Evolutionary conservation across 2,888 invertebrate genomes (phyloP).

Genomic region (Meandrusa payeni): DNA sequence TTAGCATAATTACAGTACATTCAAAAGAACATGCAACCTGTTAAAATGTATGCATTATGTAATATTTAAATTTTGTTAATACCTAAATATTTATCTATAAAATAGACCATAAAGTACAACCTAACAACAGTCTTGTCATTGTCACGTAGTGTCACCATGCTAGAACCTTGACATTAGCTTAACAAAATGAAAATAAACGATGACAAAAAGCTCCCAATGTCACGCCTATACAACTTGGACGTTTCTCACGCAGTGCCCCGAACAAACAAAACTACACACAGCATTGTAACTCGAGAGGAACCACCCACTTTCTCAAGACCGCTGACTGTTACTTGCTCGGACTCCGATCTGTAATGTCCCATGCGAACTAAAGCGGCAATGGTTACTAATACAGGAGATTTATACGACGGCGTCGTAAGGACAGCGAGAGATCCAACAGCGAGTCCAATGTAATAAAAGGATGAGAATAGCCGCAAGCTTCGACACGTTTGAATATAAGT

Average conservation of each 20-base stretch:
- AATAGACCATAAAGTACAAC: conserved; percentile 15
- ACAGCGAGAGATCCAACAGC: conserved; percentile 30
- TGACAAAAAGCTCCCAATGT: conserved; percentile 54
- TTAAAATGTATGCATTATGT: too few species aligned
- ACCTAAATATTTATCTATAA: too few species aligned
- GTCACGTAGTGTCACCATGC: conserved; percentile 67
- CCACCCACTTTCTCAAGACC: conserved; percentile 44
- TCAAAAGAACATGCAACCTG: too few species aligned
- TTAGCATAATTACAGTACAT: too few species aligned
- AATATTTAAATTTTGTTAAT: too few species aligned
- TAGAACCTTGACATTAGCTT: conserved; percentile 53
- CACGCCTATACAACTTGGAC: conserved; percentile 75
- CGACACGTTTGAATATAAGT: conserved; percentile 64
- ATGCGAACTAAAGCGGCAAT: conserved; percentile 38
- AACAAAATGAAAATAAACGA: conserved; percentile 52
- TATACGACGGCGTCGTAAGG: conserved; percentile 4
- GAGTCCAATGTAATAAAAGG: conserved; percentile 62
- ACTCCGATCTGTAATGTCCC: conserved; percentile 22
- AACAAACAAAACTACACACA: conserved; percentile 66
- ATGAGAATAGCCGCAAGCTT: conserved; percentile 51
- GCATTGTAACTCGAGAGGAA: conserved; percentile 54
- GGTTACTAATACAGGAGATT: conserved; percentile 35
- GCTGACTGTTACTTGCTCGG: conserved; percentile 39
- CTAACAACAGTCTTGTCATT: conserved; percentile 56
- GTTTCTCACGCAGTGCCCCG: conserved; percentile 74